Base-by-base conservation (phyloP, 2,797 vertebrate species). In the Champsocephalus gunnari region DNA sequence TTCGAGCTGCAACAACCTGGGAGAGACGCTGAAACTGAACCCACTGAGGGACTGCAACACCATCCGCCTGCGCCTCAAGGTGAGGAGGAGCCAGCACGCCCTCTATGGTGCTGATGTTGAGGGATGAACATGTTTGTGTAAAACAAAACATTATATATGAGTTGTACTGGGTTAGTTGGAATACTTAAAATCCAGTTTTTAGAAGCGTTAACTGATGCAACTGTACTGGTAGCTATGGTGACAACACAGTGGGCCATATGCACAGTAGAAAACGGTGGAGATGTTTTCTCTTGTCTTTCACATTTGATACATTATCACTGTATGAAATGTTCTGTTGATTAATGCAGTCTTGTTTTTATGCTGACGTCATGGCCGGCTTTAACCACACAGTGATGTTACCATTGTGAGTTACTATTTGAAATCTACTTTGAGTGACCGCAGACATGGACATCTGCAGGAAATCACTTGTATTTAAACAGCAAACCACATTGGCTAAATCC, bases 1-100 rank as follows among this genome's bases (percentile, higher is more conserved):
- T 28, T 96, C 96, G 0, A 97, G 97, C 90, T 99, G 98, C 94
- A 98, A 96, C 93, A 98, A 97, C 94, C 90, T 97, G 57, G 98
- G 97, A 85, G 98, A 99, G 93, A 99, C 97, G 0, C 92, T 99
- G 90, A 99, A 99, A 76, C 95, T 99, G 83, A 99, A 99, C 87
- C 97, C 98, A 0, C 95, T 99, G 91, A 96, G 94, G 82, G 97
- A 97, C 90, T 99, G 98, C 89, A 96, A 98, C 28, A 95, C 96
- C 24, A 98, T 99, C 86, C 94, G 97, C 68, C 95, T 98, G 50
- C 96, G 96, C 38, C 95, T 99, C 71, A 99, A 99, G 98, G 98
- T 99, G 70, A 47, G 91, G 75, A 57, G 45, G 53, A 55, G 47
- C 13, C 24, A 38, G 43, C 19, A 2, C 56, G 51, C 70, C 61